phyloP scores from a whole-genome alignment of 2,888 invertebrate species.

The Yponomeuta evonymella region DNA sequence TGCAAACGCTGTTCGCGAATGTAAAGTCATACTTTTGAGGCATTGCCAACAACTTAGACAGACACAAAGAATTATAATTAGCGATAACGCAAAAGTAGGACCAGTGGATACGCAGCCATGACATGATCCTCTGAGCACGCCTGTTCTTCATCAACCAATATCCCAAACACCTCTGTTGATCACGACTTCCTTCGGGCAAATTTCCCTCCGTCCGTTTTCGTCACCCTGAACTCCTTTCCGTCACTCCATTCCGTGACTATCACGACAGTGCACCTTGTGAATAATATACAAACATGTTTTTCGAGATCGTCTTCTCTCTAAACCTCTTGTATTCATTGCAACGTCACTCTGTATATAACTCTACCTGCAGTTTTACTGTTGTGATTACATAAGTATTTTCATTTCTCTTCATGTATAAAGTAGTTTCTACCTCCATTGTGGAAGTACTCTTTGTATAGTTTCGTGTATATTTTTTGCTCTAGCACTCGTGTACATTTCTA shows the following conservation, averaged over 20 bases:
- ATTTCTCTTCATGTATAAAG: slow-evolving; percentile 3
- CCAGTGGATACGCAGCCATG: not conserved
- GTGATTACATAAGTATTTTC: slow-evolving; percentile 16
- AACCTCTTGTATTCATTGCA: slow-evolving; percentile 19
- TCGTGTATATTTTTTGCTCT: not conserved
- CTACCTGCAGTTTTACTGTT: not conserved
- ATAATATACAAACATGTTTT: slow-evolving; percentile 46
- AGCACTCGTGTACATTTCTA: not conserved
- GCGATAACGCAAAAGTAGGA: too few relatives aligned
- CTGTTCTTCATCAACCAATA: slow-evolving; percentile 31
- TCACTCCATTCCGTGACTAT: slow-evolving; percentile 24
- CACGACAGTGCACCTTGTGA: slow-evolving; percentile 65
- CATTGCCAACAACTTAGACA: too few relatives aligned
- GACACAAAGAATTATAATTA: too few relatives aligned
- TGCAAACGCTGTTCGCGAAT: not conserved
- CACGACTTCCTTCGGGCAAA: slow-evolving; percentile 6
- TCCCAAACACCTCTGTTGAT: slow-evolving; percentile 15
- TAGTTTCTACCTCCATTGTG: not conserved
- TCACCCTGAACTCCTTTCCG: slow-evolving; percentile 1
- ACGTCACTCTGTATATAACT: slow-evolving; percentile 14
- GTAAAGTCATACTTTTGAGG: not conserved
- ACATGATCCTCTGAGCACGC: slow-evolving; percentile 49
- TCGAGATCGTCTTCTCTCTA: slow-evolving; percentile 33
- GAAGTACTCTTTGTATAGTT: not conserved
- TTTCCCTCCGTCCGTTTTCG: slow-evolving; percentile 1